Conservation (phyloP, 2,113 vertebrate genomes). For the Struthio camelus region DNA sequence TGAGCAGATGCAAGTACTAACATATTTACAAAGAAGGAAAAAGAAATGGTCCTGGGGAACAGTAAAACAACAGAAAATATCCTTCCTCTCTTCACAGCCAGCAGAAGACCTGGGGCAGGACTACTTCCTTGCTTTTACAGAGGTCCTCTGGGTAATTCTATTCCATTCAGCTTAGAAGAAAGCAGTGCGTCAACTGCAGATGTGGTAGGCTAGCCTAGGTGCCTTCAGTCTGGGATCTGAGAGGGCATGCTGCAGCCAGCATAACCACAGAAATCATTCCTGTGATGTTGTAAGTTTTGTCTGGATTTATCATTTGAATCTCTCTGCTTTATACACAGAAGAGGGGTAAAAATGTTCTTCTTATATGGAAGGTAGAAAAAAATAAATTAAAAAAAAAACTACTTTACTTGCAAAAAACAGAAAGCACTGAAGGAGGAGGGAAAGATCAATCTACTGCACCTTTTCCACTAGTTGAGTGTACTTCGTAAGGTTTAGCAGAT, state of each 20-base stretch:
- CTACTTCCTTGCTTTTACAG: background rate
- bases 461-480: background rate
- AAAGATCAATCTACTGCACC: background rate
- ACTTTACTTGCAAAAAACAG: background rate
- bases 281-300: background rate
- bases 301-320: background rate
- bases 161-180: background rate
- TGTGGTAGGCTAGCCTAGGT: background rate
- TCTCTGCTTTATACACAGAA: background rate
- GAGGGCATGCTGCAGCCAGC: background rate
- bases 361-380: background rate
- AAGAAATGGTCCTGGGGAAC: background rate
- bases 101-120: background rate
- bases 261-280: background rate
- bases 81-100: background rate
- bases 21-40: background rate
- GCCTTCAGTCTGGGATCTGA: accelerated
- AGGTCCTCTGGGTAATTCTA: background rate
- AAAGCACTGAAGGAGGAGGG: background rate
- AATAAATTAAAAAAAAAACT: background rate
- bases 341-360: background rate
- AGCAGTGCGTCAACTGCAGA: background rate
- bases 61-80: background rate
- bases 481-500: background rate
- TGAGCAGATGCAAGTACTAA: background rate